Percentiles rank a stretch among this genome's conserved stretches.
phyloP scores from a whole-genome alignment of 2,797 vertebrate species.

The Clarias platycephalus region DNA sequence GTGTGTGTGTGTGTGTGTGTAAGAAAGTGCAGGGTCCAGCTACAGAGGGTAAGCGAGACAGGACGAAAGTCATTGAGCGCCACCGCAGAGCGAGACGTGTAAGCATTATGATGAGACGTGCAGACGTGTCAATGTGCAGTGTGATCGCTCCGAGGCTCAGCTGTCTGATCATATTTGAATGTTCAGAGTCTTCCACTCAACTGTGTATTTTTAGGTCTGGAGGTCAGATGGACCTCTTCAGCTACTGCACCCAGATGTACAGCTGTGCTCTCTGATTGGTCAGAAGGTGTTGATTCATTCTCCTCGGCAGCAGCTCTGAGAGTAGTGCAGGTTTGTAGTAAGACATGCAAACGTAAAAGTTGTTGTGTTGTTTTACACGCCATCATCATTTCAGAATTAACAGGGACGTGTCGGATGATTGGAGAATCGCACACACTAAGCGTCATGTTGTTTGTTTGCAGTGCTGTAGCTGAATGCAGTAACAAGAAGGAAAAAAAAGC shows the following conservation, averaged over 20 bases:
- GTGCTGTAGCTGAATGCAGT: slow-evolving; percentile 58
- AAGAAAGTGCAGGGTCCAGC: too few relatives aligned
- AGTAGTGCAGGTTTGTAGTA: background rate
- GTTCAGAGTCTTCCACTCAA: slow-evolving; percentile 66
- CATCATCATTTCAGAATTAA: background rate
- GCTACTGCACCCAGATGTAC: background rate
- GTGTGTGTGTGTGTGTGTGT: too few relatives aligned
- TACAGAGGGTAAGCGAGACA: too few relatives aligned
- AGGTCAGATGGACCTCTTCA: slow-evolving; percentile 51
- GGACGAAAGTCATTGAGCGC: too few relatives aligned
- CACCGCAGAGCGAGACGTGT: background rate
- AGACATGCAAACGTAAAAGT: too few relatives aligned
- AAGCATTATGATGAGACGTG: background rate
- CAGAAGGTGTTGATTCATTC: background rate
- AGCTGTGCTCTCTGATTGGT: background rate
- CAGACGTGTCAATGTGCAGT: slow-evolving; percentile 53
- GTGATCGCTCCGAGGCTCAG: slow-evolving; percentile 62
- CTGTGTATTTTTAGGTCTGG: slow-evolving; percentile 68
- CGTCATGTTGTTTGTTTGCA: background rate
- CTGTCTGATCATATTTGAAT: slow-evolving; percentile 73
- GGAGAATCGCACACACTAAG: background rate
- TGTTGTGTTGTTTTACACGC: too few relatives aligned
- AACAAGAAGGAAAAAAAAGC: slow-evolving; percentile 40
- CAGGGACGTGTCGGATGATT: background rate
- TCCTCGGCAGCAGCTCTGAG: background rate